Percentiles rank a stretch among this genome's conserved stretches.
These are phyloP conservation scores for Bradypodion ventrale DNA, from an alignment of 2,797 vertebrate species.

Conservation along the genomic window DNA sequence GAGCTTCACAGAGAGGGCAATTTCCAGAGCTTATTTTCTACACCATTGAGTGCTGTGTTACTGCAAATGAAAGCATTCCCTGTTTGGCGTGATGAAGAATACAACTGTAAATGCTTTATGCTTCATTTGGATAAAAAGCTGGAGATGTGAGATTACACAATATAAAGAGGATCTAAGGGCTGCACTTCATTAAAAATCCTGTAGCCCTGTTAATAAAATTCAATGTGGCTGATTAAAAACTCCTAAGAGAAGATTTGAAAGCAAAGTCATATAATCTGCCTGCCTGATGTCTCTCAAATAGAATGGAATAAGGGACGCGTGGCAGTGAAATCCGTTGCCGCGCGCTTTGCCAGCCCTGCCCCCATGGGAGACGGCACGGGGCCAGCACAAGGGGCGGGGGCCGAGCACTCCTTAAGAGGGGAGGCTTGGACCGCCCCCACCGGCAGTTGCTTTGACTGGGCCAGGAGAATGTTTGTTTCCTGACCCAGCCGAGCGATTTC, in stretches of 20 bases:
- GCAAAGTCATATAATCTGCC: constrained; percentile 42
- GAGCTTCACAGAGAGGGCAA: constrained; percentile 69
- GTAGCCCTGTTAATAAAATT: constrained; percentile 73
- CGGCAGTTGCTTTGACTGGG: too few species aligned
- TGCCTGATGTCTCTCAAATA: not conserved
- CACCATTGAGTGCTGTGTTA: constrained; percentile 78
- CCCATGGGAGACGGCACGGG: too few species aligned
- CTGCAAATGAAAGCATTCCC: constrained; percentile 79
- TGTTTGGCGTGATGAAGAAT: constrained; percentile 74
- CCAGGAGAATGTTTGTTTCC: too few species aligned
- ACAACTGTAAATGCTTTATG: constrained; percentile 82
- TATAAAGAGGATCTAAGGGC: constrained; percentile 78
- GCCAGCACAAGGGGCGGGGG: too few species aligned
- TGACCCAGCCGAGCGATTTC: too few species aligned
- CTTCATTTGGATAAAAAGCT: constrained; percentile 82
- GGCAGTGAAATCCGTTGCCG: too few species aligned
- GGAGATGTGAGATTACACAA: constrained; percentile 70
- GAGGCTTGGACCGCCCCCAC: too few species aligned
- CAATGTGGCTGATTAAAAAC: constrained; percentile 44
- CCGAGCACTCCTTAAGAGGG: too few species aligned
- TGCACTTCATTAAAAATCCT: constrained; percentile 74
- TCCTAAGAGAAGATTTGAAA: constrained; percentile 46
- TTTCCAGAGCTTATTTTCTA: constrained; percentile 81
- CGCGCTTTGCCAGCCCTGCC: too few species aligned
- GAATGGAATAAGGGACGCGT: too few species aligned